Percentiles rank a stretch among this genome's conserved stretches.
phyloP scores from a whole-genome alignment of 2,113 vertebrate species.

The Corvus cornix region DNA sequence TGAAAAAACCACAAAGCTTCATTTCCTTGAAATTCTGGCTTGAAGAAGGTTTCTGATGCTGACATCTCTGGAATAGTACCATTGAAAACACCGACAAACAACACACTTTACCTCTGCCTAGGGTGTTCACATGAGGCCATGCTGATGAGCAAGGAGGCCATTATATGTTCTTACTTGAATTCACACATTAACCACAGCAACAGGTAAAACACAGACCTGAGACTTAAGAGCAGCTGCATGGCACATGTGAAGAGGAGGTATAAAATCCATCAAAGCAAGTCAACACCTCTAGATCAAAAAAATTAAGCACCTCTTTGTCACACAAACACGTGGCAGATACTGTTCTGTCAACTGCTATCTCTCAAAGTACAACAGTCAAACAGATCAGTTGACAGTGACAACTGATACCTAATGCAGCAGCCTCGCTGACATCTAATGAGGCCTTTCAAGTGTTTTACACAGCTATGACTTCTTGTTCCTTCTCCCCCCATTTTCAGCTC shows the following conservation, averaged over 20 bases:
- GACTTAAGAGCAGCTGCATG: background rate
- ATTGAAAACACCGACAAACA: background rate
- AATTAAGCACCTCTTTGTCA: background rate
- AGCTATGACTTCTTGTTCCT: background rate
- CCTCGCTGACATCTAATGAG: background rate
- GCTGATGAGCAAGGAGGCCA: background rate
- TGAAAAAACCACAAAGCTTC: background rate
- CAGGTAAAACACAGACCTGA: background rate
- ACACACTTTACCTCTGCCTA: background rate
- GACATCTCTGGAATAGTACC: background rate
- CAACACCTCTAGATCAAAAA: constrained; percentile 5
- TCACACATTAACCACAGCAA: background rate
- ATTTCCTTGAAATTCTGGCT: background rate
- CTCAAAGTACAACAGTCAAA: background rate
- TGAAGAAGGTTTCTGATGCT: background rate
- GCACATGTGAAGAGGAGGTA: background rate
- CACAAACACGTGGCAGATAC: background rate
- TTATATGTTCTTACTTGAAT: background rate
- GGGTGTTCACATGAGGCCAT: background rate
- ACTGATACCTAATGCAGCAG: background rate
- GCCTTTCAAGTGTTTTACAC: constrained; percentile 13
- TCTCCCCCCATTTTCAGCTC: background rate
- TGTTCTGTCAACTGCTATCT: background rate
- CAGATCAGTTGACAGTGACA: background rate
- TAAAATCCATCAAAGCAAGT: constrained; percentile 4